Percentiles rank a stretch among this genome's conserved stretches.
Evolutionary conservation across 2,888 invertebrate species (phyloP).

Genomic region (Apamea anceps): DNA sequence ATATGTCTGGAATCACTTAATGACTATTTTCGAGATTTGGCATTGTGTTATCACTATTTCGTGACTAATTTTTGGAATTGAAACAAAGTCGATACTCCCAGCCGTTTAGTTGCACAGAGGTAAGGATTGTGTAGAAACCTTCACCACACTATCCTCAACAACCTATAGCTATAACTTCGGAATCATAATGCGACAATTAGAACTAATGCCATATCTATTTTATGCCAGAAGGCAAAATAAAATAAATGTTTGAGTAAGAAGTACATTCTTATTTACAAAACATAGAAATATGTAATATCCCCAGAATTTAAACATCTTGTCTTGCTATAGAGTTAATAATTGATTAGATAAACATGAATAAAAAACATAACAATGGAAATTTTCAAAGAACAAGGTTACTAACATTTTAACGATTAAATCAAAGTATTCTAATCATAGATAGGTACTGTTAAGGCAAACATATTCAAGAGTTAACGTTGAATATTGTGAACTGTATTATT

Average conservation of each 20-base stretch:
- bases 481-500: conserved; percentile 1
- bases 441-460: not conserved
- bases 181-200: too few relatives aligned
- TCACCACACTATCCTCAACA: too few relatives aligned
- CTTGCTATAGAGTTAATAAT: not conserved
- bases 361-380: conserved; percentile 3
- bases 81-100: too few relatives aligned
- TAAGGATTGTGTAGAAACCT: too few relatives aligned
- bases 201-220: too few relatives aligned
- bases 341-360: not conserved
- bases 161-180: too few relatives aligned
- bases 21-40: too few relatives aligned
- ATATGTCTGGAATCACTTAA: too few relatives aligned
- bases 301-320: not conserved
- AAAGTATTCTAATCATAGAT: conserved; percentile 1
- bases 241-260: not conserved
- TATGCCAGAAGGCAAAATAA: not conserved
- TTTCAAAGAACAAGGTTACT: not conserved
- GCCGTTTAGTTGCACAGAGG: too few relatives aligned
- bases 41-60: too few relatives aligned
- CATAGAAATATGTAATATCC: too few relatives aligned
- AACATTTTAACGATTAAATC: conserved; percentile 7
- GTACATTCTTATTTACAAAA: not conserved
- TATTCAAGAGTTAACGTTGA: conserved; percentile 9
- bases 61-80: too few relatives aligned